Conservation (phyloP, 2,797 vertebrate species). For the Cichlasoma orientale region DNA sequence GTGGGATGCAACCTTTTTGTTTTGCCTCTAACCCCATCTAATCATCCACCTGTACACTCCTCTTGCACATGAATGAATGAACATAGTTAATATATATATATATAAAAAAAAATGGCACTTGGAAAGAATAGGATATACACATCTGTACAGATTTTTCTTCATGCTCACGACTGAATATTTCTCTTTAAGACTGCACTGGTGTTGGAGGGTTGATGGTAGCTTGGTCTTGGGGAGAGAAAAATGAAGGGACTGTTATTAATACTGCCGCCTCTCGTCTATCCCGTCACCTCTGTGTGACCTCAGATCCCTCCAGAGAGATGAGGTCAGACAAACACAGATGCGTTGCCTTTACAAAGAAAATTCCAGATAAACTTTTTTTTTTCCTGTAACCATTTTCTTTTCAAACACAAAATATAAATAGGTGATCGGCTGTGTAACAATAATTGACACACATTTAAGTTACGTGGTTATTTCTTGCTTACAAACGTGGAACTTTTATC, state of each 20-base stretch:
- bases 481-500: slow-evolving; percentile 76
- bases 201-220: slow-evolving; percentile 41
- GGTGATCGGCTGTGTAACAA: slow-evolving; percentile 61
- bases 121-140: slow-evolving; percentile 79
- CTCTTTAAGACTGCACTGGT: slow-evolving; percentile 64
- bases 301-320: slow-evolving; percentile 9
- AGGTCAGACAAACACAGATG: slow-evolving; percentile 9
- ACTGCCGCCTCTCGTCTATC: slow-evolving; percentile 41
- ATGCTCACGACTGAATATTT: slow-evolving; percentile 76
- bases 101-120: slow-evolving; percentile 75
- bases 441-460: slow-evolving; percentile 77
- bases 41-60: slow-evolving; percentile 20
- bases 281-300: slow-evolving; percentile 19
- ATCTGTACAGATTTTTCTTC: slow-evolving; percentile 78
- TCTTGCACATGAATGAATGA: slow-evolving; percentile 57
- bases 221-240: slow-evolving; percentile 38
- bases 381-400: slow-evolving; percentile 39
- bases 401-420: slow-evolving; percentile 83
- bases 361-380: slow-evolving; percentile 52
- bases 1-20: slow-evolving; percentile 51
- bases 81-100: slow-evolving; percentile 69
- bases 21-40: slow-evolving; percentile 39
- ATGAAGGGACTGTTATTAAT: slow-evolving; percentile 43
- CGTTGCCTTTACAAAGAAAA: slow-evolving; percentile 60
- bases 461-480: slow-evolving; percentile 75